Conservation (phyloP, 2,888 invertebrate species). For the Lomographa bimaculata region DNA sequence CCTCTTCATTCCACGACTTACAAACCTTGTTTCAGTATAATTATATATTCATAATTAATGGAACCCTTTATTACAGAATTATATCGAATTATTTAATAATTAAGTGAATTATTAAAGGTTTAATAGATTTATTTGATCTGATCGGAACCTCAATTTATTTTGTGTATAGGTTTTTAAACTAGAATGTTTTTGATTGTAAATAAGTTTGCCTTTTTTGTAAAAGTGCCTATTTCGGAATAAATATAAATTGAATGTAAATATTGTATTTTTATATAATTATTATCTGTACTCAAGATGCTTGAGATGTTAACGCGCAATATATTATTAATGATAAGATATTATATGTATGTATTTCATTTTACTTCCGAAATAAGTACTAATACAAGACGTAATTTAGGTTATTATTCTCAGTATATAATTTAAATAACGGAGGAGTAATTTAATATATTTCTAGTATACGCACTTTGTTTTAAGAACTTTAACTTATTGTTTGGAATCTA, state of each 20-base stretch:
- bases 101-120: too few relatives aligned
- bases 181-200: constrained; percentile 28
- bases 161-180: constrained; percentile 26
- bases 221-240: constrained; percentile 40
- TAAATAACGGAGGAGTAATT: constrained; percentile 49
- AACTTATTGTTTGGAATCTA: constrained; percentile 21
- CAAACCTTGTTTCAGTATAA: too few relatives aligned
- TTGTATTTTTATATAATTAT: constrained; percentile 58
- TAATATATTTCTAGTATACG: constrained; percentile 60
- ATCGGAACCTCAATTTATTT: constrained; percentile 29
- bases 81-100: too few relatives aligned
- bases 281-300: constrained; percentile 55
- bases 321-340: constrained; percentile 40
- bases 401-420: constrained; percentile 39
- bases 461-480: constrained; percentile 34
- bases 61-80: too few relatives aligned
- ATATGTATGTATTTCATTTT: constrained; percentile 35
- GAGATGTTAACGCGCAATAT: constrained; percentile 48
- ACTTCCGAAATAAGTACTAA: constrained; percentile 49
- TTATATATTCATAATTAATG: too few relatives aligned
- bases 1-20: too few relatives aligned
- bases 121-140: constrained; percentile 31
- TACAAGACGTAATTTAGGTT: constrained; percentile 32
- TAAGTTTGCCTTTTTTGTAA: constrained; percentile 31
- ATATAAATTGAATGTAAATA: constrained; percentile 59